A percentile compares a stretch with the other conserved stretches of the same genome.
Evolutionary conservation across 2,888 invertebrate species (phyloP).

Genomic region (Hirtodrosophila cameraria): DNA sequence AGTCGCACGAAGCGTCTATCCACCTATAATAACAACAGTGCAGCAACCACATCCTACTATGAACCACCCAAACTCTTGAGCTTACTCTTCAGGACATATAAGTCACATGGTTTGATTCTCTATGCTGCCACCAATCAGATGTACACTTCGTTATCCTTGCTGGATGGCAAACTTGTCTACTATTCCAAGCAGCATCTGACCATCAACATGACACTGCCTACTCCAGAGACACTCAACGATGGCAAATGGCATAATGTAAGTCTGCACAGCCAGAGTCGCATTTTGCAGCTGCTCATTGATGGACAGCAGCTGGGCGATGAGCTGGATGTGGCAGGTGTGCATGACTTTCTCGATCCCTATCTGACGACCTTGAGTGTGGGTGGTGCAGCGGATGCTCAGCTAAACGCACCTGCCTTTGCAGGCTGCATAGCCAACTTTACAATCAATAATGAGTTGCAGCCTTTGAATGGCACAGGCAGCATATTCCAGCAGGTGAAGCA

Average conservation of each 20-base stretch:
- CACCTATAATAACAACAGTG: constrained; percentile 62
- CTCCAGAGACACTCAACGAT: constrained; percentile 88
- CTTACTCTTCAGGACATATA: constrained; percentile 92
- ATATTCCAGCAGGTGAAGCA: constrained; percentile 89
- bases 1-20: constrained; percentile 18
- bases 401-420: constrained; percentile 88
- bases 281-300: constrained; percentile 90
- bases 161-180: constrained; percentile 91
- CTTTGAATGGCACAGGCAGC: constrained; percentile 94
- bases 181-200: constrained; percentile 91
- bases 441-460: constrained; percentile 94
- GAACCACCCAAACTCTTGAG: constrained; percentile 90
- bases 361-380: constrained; percentile 92
- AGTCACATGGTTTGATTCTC: constrained; percentile 91
- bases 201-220: constrained; percentile 92
- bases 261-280: constrained; percentile 88
- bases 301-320: constrained; percentile 91
- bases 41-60: constrained; percentile 78
- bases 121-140: constrained; percentile 94
- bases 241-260: constrained; percentile 96
- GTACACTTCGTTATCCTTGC: constrained; percentile 92
- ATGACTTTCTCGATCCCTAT: constrained; percentile 96
- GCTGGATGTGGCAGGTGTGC: constrained; percentile 93
- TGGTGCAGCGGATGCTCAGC: constrained; percentile 86
- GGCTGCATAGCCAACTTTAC: constrained; percentile 96